Base-by-base conservation (phyloP, 2,113 vertebrate species). In the Cyanoderma ruficeps region DNA sequence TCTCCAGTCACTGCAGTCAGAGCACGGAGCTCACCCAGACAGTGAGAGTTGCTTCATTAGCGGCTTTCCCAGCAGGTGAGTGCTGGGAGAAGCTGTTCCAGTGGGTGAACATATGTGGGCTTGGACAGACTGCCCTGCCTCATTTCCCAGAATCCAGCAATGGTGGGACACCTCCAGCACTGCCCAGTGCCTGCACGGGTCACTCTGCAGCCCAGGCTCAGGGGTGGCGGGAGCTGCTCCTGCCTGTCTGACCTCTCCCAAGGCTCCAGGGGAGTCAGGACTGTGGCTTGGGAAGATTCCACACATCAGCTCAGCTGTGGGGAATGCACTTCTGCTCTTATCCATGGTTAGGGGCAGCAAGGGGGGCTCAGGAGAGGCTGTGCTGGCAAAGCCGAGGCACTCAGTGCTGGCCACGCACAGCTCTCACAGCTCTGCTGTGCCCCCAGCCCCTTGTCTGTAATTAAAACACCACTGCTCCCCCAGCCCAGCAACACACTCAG, bases 341-440 rank as follows among this genome's bases (percentile, higher is more conserved):
- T 39, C 39, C 39, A 39, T 39, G 23, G 31, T 2, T 22, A 15
- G 70, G 9, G 55, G 30, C 10, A 74, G n/a, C 19, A 33, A 28
- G 25, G 0, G 2, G 1, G 4, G 7, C 71, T n/a, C 50, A 15
- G 46, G 35, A 13, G 16, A 50, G 70, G 11, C 22, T 1, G 0
- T 6, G 28, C 18, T 65, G 67, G 8, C 37, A 27, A 37, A 55
- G 55, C 35, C 44, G 14, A 41, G 44, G 42, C 35, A 25, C 35
- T 25, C 42, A 19, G 15, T 24, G 63, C 79, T 2, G 2, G 49
- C 31, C 18, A 2, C 79, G 33, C 20, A 2, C 6, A 7, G 35
- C 37, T 55, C 44, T 31, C 4, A 0, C 37, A 61, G 60, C 76
- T 50, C 15, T 3, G 80, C 49, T 59, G 1, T 44, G 55, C 4